phyloP scores from a whole-genome alignment of 2,113 vertebrate genomes.

The Alouatta palliata region DNA sequence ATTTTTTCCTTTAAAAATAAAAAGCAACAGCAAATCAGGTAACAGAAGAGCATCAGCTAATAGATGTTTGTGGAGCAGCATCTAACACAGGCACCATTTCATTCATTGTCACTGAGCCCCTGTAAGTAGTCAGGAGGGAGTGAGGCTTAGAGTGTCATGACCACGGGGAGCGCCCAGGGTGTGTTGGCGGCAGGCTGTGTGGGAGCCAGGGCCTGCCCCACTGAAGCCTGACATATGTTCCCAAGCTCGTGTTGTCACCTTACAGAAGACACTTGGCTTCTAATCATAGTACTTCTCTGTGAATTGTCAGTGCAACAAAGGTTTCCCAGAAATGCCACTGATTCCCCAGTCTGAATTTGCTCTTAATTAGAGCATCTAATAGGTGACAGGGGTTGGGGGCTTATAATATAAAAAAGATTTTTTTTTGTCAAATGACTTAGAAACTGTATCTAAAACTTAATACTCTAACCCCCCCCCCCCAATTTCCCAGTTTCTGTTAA shows the following conservation, averaged over 20 bases:
- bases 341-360: not conserved
- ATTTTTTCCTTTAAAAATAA: conserved; percentile 62
- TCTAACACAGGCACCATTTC: not conserved
- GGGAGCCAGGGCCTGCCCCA: not conserved
- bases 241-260: not conserved
- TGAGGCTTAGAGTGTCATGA: too few relatives aligned
- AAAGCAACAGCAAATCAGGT: conserved; percentile 16
- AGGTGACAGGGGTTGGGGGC: not conserved
- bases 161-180: accelerated
- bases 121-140: accelerated
- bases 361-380: not conserved
- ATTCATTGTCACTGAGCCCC: not conserved
- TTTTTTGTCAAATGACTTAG: not conserved
- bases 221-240: not conserved
- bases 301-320: not conserved
- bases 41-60: not conserved
- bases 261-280: not conserved
- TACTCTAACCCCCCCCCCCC: not conserved
- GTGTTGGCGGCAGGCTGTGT: not conserved
- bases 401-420: not conserved
- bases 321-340: not conserved
- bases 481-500: not conserved
- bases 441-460: not conserved
- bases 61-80: not conserved
- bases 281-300: not conserved